These are phyloP conservation scores for roundworm (Caenorhabditis elegans) DNA, from an alignment of 1,140 invertebrate genomes.

Conservation along the genomic window DNA sequence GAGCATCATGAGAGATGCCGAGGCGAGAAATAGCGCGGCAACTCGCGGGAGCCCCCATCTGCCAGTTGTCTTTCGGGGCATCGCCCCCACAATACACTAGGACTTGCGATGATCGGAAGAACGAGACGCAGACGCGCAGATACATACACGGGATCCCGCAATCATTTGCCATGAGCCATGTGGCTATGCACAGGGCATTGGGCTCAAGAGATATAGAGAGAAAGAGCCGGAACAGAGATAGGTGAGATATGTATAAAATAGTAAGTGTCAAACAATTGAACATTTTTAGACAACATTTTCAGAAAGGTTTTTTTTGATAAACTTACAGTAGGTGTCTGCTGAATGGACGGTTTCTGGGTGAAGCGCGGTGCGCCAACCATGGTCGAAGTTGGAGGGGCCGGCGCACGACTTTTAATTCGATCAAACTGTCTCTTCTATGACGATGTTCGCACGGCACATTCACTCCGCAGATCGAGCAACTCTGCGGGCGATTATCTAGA, in stretches of 20 bases:
- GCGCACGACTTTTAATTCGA: neutral
- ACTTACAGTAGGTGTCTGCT: constrained; percentile 80
- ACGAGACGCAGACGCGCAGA: neutral
- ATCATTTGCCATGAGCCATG: constrained; percentile 11
- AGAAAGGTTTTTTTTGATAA: neutral
- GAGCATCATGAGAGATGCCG: neutral
- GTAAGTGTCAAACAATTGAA: neutral
- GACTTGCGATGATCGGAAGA: constrained; percentile 3
- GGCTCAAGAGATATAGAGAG: neutral
- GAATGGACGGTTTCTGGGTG: constrained; percentile 93
- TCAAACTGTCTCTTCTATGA: neutral
- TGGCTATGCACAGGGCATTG: neutral
- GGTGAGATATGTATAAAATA: neutral
- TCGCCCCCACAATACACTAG: constrained; percentile 32
- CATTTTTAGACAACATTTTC: too few relatives aligned
- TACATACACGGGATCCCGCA: neutral
- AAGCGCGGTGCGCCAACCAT: constrained; percentile 82
- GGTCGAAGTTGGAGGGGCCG: constrained; percentile 37
- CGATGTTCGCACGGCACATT: constrained; percentile 4
- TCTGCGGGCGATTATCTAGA: neutral
- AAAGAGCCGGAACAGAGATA: neutral
- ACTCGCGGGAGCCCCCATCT: neutral
- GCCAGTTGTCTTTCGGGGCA: constrained; percentile 22
- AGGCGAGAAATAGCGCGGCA: constrained; percentile 15
- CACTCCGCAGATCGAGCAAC: constrained; percentile 1